Percentiles rank a stretch among this genome's conserved stretches.
Evolutionary conservation across 2,888 invertebrate species (phyloP).

Genomic region (Lycophotia porphyrea): DNA sequence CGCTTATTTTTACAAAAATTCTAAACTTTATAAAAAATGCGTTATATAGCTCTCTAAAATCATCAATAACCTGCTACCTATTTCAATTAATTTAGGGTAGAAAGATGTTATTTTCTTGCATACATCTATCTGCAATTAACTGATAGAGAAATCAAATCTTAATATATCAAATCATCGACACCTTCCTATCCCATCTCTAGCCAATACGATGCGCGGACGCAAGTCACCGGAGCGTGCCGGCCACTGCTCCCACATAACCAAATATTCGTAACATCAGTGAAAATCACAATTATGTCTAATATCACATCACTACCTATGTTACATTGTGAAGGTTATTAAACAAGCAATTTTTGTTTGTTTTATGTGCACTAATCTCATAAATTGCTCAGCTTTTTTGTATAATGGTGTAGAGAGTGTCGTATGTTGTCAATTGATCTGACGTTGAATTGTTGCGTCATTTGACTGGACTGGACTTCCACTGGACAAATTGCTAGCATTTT

Average conservation of each 20-base stretch:
- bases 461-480: slow-evolving; percentile 36
- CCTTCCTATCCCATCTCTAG: slow-evolving; percentile 59
- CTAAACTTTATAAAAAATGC: neutral
- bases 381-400: slow-evolving; percentile 51
- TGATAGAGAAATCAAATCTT: neutral
- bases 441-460: slow-evolving; percentile 42
- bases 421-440: slow-evolving; percentile 36
- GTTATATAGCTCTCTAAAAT: neutral
- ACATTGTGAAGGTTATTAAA: slow-evolving; percentile 54
- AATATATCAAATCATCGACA: slow-evolving; percentile 42
- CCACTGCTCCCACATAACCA: slow-evolving; percentile 68
- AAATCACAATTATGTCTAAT: slow-evolving; percentile 70
- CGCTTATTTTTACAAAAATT: neutral
- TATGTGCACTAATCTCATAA: slow-evolving; percentile 57
- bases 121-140: neutral
- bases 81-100: neutral
- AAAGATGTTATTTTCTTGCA: neutral
- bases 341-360: slow-evolving; percentile 63
- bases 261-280: slow-evolving; percentile 75
- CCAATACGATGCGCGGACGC: slow-evolving; percentile 55
- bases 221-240: slow-evolving; percentile 72
- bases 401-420: slow-evolving; percentile 62
- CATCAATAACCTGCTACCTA: neutral
- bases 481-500: slow-evolving; percentile 28
- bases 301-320: slow-evolving; percentile 62